A percentile compares a stretch with the other conserved stretches of the same genome.
Evolutionary conservation across 2,113 vertebrate species (phyloP).

Genomic region (Pionites leucogaster): DNA sequence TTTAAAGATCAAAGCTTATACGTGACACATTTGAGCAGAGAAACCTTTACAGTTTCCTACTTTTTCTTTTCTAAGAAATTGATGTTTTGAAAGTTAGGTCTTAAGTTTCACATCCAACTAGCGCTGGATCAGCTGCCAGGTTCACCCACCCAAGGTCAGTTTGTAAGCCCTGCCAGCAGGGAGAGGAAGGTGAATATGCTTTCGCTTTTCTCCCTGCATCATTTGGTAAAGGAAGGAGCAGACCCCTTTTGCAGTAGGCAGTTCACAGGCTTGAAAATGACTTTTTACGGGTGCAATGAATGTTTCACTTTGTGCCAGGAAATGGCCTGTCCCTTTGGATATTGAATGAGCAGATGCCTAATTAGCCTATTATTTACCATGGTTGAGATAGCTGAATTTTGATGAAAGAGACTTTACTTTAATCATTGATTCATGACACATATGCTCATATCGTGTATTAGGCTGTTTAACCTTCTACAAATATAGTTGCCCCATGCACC

Average conservation of each 20-base stretch:
- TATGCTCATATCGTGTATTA: constrained; percentile 31
- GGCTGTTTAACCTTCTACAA: constrained; percentile 66
- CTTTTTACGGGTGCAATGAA: constrained; percentile 64
- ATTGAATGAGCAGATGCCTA: constrained; percentile 74
- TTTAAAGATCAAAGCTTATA: not conserved
- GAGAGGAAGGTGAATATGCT: not conserved
- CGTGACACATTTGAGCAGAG: not conserved
- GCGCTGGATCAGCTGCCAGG: rapidly evolving
- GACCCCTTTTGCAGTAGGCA: not conserved
- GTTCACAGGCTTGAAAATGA: constrained; percentile 5
- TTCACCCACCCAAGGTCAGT: not conserved
- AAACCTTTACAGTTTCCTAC: not conserved
- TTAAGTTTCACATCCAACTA: not conserved
- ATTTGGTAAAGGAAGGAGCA: not conserved
- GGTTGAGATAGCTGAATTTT: constrained; percentile 68
- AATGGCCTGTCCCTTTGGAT: constrained; percentile 66
- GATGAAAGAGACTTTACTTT: constrained; percentile 68
- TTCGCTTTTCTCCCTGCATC: rapidly evolving
- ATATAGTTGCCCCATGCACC: not conserved
- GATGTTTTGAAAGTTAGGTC: not conserved
- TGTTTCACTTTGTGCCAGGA: constrained; percentile 65
- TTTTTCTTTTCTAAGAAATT: not conserved
- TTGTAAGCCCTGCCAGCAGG: not conserved
- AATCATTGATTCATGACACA: constrained; percentile 68
- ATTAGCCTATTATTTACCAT: constrained; percentile 75